phyloP scores from a whole-genome alignment of 2,888 invertebrate genomes.

The Polydrusus cervinus region DNA sequence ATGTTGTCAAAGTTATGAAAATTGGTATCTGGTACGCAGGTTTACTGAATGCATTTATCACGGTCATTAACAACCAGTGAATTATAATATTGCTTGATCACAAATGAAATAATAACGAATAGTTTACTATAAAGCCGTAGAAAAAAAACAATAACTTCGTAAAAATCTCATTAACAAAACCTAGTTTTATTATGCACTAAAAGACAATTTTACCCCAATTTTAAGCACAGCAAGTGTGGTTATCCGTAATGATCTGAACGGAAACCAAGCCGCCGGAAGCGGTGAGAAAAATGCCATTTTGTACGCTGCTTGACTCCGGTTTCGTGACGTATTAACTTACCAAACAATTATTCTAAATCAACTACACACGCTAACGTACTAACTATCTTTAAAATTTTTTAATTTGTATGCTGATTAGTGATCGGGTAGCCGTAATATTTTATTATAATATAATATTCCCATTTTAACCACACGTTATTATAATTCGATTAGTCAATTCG shows the following conservation, averaged over 20 bases:
- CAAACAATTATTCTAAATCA: constrained; percentile 69
- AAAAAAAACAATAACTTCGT: not conserved
- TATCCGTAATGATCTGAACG: constrained; percentile 72
- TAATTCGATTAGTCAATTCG: constrained; percentile 7
- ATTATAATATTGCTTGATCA: no score
- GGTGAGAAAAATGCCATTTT: constrained; percentile 73
- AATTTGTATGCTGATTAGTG: constrained; percentile 63
- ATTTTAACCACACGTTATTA: constrained; percentile 13
- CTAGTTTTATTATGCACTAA: not conserved
- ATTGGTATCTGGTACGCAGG: no score
- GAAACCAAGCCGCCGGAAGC: constrained; percentile 70
- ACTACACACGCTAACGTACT: constrained; percentile 62
- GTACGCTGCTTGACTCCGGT: constrained; percentile 72
- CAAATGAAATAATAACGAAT: no score
- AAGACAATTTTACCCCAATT: constrained; percentile 21
- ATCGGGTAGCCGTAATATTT: constrained; percentile 9
- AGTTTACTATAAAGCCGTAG: no score
- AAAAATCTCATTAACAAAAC: not conserved
- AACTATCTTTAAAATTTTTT: constrained; percentile 64
- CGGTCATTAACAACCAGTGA: no score
- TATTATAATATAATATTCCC: constrained; percentile 13
- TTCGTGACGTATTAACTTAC: constrained; percentile 68
- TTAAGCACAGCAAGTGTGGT: constrained; percentile 57
- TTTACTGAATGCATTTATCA: no score
- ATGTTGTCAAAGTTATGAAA: no score